Evolutionary conservation across 2,888 invertebrate species (phyloP), one percentile per base, ranked within the genome.

Genomic region (Crepidodera aurea): DNA sequence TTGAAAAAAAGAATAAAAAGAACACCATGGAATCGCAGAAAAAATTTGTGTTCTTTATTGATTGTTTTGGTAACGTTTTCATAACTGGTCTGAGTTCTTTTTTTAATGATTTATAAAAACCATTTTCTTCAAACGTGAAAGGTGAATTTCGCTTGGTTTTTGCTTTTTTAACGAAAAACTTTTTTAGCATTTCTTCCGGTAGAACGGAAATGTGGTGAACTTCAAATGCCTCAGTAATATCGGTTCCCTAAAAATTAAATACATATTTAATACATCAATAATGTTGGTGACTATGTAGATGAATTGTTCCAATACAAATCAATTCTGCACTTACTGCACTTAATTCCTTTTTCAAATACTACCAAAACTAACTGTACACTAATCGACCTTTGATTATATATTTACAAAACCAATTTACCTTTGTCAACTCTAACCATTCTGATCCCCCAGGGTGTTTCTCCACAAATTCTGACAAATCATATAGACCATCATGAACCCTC

Each of bases 391-490:
- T n/a, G n/a, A n/a, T n/a, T n/a, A n/a, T n/a, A n/a, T n/a, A n/a
- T n/a, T n/a, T n/a, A n/a, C n/a, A 22, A 15, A 10, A 16, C 22
- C 12, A 13, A 40, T 18, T 40, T 81, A 87, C 92, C 83, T 89
- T 87, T 1, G 90, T 87, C 46, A 89, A 81, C 29, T 82, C 81
- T 51, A 93, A 74, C 93, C 93, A 94, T 75, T 90, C 89, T 0
- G 83, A 73, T 1, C 96, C 94, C 29, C 96, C 95, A 0, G 97
- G 98, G 84, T 98, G 98, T 44, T 82, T 84, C 2, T 87, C 79
- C 3, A 92, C 83, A 78, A 95, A 98, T 15, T 86, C 84, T 0
- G 88, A 88, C 18, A 98, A 84, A 81, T 98, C 94, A 79, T 97
- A 98, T 16, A 98, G 82, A 42, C 83, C 83, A 78, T 93, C 85